These are phyloP conservation scores for Tipula lateralis DNA, from an alignment of 2,888 invertebrate genomes.

Conservation along the genomic window DNA sequence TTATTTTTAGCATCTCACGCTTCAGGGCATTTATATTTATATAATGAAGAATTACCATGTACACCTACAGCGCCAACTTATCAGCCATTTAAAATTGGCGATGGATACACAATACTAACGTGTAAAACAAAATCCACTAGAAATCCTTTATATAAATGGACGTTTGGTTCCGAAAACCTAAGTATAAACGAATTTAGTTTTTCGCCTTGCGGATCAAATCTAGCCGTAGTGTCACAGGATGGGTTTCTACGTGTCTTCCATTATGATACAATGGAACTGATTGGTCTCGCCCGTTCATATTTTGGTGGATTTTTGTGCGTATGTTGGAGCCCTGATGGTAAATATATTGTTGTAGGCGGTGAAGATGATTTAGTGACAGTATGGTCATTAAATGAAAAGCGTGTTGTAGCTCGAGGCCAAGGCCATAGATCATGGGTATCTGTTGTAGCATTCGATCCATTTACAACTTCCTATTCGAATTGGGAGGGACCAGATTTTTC, in stretches of 20 bases:
- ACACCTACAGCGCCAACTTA: constrained; percentile 88
- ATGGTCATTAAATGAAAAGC: constrained; percentile 87
- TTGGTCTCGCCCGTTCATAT: constrained; percentile 91
- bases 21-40: constrained; percentile 95
- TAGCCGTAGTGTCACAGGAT: constrained; percentile 92
- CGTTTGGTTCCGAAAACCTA: constrained; percentile 73
- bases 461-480: constrained; percentile 67
- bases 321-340: constrained; percentile 96
- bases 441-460: constrained; percentile 91
- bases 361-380: constrained; percentile 98
- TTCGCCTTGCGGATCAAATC: constrained; percentile 86
- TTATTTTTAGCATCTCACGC: constrained; percentile 92
- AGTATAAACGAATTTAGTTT: constrained; percentile 96
- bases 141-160: constrained; percentile 92
- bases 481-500: constrained; percentile 55
- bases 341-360: constrained; percentile 93
- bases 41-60: constrained; percentile 92
- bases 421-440: constrained; percentile 98
- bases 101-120: constrained; percentile 88
- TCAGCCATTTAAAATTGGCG: constrained; percentile 91
- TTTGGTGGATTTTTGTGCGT: constrained; percentile 97
- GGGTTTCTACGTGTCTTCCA: constrained; percentile 94
- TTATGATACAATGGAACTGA: constrained; percentile 94
- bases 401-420: constrained; percentile 95
- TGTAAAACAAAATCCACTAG: constrained; percentile 94